These are phyloP conservation scores for Epinotia demarniana DNA, from an alignment of 2,888 invertebrate genomes.

Conservation along the genomic window DNA sequence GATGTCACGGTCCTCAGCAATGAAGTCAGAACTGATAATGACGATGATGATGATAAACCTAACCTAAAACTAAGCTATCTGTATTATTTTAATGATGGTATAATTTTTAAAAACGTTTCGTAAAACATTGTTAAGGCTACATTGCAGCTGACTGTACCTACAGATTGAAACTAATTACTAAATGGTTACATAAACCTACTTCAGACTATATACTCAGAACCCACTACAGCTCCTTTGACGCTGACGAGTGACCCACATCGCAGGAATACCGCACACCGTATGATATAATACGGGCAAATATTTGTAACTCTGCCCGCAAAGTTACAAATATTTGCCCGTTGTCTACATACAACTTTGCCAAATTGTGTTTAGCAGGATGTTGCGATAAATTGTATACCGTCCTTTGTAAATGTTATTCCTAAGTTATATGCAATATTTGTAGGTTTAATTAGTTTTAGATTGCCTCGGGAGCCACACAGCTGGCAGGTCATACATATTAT, in stretches of 20 bases:
- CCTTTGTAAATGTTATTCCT: conserved; percentile 16
- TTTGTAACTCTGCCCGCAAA: conserved; percentile 1
- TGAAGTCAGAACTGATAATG: too few species aligned
- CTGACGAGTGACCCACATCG: conserved; percentile 10
- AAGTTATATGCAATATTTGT: background rate
- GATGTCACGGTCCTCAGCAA: too few species aligned
- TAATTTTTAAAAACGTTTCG: too few species aligned
- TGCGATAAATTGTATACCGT: background rate
- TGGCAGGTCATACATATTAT: too few species aligned
- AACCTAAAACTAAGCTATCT: too few species aligned
- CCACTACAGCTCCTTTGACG: conserved; percentile 4
- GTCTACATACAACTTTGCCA: conserved; percentile 5
- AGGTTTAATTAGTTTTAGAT: conserved; percentile 3
- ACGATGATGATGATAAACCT: too few species aligned
- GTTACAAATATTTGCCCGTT: conserved; percentile 4
- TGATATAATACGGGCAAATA: conserved; percentile 14
- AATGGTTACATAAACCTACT: background rate
- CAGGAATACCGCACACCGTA: background rate
- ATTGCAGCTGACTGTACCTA: background rate
- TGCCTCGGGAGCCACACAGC: background rate
- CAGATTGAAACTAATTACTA: conserved; percentile 1
- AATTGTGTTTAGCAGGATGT: background rate
- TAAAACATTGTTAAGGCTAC: too few species aligned
- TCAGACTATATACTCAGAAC: conserved; percentile 1
- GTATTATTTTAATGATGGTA: too few species aligned